Conservation (phyloP, 2,888 invertebrate genomes). For the Cerastoderma edule region DNA sequence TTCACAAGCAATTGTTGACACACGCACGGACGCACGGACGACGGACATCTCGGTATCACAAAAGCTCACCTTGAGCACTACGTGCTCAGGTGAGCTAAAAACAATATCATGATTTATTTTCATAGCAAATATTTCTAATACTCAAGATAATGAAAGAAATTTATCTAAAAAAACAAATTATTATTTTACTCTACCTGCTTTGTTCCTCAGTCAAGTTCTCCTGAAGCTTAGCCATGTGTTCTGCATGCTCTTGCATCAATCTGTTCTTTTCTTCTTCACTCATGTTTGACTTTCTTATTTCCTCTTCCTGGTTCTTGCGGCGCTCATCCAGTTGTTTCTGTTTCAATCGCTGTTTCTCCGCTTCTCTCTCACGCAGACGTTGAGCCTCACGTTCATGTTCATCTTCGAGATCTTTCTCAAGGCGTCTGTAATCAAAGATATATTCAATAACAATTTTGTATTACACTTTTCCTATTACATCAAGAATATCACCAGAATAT, state of each 20-base stretch:
- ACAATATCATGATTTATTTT: too few species aligned
- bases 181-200: conserved; percentile 59
- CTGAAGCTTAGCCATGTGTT: conserved; percentile 73
- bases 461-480: too few species aligned
- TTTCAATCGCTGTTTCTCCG: conserved; percentile 72
- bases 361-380: conserved; percentile 71
- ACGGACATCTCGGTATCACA: too few species aligned
- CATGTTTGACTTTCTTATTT: conserved; percentile 68
- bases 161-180: too few species aligned
- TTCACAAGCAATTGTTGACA: too few species aligned
- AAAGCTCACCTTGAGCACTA: too few species aligned
- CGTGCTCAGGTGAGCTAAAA: too few species aligned
- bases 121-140: too few species aligned
- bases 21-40: too few species aligned
- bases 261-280: conserved; percentile 75
- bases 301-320: conserved; percentile 69
- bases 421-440: conserved; percentile 65
- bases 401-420: conserved; percentile 75
- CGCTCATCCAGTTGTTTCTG: conserved; percentile 76
- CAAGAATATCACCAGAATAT: too few species aligned
- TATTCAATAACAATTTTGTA: too few species aligned
- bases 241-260: conserved; percentile 75
- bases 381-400: conserved; percentile 76
- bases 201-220: conserved; percentile 72
- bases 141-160: too few species aligned